Percentiles rank a stretch among this genome's conserved stretches.
Evolutionary conservation across 2,797 vertebrate species (phyloP).

Genomic region (Esox masquinongy): DNA sequence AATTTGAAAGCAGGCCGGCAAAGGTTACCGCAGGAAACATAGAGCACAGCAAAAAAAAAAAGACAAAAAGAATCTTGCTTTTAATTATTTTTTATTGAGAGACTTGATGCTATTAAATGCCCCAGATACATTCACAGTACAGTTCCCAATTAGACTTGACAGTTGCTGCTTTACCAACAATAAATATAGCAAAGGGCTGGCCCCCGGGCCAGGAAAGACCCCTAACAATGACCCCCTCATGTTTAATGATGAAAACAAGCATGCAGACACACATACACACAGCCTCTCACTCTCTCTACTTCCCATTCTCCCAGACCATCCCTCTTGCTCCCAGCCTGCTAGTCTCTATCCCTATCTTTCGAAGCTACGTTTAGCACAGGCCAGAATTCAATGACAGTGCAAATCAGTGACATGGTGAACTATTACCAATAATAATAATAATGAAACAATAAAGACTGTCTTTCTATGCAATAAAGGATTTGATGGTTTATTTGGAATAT

Average conservation of each 20-base stretch:
- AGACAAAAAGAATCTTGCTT: slow-evolving; percentile 73
- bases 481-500: slow-evolving; percentile 7
- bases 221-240: slow-evolving; percentile 76
- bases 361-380: background rate
- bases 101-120: slow-evolving; percentile 78
- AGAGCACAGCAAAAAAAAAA: slow-evolving; percentile 61
- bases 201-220: slow-evolving; percentile 70
- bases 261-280: slow-evolving; percentile 51
- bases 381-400: background rate
- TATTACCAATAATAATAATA: background rate
- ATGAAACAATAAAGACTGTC: background rate
- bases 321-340: background rate
- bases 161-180: slow-evolving; percentile 79
- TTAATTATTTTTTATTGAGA: slow-evolving; percentile 75
- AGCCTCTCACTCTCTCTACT: slow-evolving; percentile 21
- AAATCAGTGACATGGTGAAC: background rate
- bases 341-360: background rate
- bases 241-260: slow-evolving; percentile 81
- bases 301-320: slow-evolving; percentile 11
- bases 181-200: slow-evolving; percentile 78
- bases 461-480: background rate
- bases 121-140: slow-evolving; percentile 76
- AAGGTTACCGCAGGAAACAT: slow-evolving; percentile 67
- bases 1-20: slow-evolving; percentile 64
- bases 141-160: slow-evolving; percentile 79